Conservation (phyloP, 2,888 invertebrate genomes). For the Polyommatus iphigenia region DNA sequence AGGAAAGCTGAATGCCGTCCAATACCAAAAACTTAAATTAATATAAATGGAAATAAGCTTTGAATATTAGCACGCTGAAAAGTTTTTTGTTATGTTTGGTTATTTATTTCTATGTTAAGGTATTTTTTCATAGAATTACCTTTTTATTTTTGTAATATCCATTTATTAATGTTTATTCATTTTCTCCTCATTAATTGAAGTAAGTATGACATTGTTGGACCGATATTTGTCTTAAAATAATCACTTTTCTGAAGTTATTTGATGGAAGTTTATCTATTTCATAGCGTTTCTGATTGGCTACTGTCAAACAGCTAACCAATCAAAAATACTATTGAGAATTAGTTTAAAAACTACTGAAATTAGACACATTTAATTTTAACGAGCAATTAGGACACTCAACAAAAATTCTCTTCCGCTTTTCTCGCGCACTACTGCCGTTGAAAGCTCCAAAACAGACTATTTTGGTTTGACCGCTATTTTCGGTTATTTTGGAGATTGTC, state of each 20-base stretch:
- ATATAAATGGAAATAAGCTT: neutral
- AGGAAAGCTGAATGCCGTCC: constrained; percentile 10
- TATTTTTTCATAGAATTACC: neutral
- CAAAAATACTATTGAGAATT: too few species aligned
- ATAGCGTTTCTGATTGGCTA: too few species aligned
- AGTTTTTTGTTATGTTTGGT: neutral
- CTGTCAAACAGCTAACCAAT: too few species aligned
- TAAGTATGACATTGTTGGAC: too few species aligned
- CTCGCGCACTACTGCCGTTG: neutral
- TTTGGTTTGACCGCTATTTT: constrained; percentile 13
- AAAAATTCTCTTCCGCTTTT: neutral
- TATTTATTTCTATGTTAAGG: neutral
- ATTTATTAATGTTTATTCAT: too few species aligned
- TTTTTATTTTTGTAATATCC: too few species aligned
- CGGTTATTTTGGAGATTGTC: constrained; percentile 11
- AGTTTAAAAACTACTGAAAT: too few species aligned
- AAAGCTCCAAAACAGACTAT: constrained; percentile 17
- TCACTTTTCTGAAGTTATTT: too few species aligned
- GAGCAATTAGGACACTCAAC: neutral
- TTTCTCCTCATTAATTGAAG: too few species aligned
- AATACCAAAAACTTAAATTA: constrained; percentile 7
- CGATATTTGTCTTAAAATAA: too few species aligned
- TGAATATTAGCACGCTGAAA: neutral
- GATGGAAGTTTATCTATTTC: too few species aligned
- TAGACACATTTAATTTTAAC: neutral